phyloP scores from a whole-genome alignment of 2,888 invertebrate species.

The Oegoconia quadripuncta region DNA sequence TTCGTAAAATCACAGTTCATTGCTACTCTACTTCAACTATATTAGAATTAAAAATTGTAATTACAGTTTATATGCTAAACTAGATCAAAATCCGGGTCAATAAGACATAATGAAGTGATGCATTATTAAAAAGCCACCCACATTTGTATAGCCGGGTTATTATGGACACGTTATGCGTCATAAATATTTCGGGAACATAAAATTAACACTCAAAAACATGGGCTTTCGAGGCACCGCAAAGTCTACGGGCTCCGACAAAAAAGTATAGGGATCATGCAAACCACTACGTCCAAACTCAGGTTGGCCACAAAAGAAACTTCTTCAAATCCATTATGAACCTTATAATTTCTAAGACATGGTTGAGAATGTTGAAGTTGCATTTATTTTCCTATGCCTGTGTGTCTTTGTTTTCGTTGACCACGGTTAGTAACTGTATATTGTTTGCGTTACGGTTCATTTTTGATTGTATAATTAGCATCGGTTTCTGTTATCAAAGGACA shows the following conservation, averaged over 20 bases:
- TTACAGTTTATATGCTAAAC: too few species aligned
- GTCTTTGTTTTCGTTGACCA: conserved; percentile 34
- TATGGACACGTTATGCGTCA: conserved; percentile 75
- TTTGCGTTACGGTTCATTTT: conserved; percentile 62
- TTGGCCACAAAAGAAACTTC: conserved; percentile 35
- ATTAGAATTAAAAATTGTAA: too few species aligned
- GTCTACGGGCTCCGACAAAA: conserved; percentile 71
- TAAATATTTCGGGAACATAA: conserved; percentile 79
- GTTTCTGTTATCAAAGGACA: conserved; percentile 67
- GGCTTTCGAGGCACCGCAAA: conserved; percentile 74
- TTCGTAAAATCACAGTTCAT: too few species aligned
- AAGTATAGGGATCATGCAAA: conserved; percentile 67
- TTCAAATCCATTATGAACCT: conserved; percentile 17
- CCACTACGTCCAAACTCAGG: conserved; percentile 39
- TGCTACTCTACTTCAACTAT: too few species aligned
- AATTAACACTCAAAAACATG: conserved; percentile 78
- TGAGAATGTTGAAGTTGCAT: conserved; percentile 20
- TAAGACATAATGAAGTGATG: conserved; percentile 67
- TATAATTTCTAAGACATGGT: conserved; percentile 28
- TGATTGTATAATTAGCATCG: conserved; percentile 31
- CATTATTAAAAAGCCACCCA: conserved; percentile 71
- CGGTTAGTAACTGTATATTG: conserved; percentile 51
- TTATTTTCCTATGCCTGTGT: conserved; percentile 29
- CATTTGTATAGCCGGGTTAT: conserved; percentile 74
- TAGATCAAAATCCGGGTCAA: conserved; percentile 19